Evolutionary conservation across 2,797 vertebrate species (phyloP).

Genomic region (Columba guinea): DNA sequence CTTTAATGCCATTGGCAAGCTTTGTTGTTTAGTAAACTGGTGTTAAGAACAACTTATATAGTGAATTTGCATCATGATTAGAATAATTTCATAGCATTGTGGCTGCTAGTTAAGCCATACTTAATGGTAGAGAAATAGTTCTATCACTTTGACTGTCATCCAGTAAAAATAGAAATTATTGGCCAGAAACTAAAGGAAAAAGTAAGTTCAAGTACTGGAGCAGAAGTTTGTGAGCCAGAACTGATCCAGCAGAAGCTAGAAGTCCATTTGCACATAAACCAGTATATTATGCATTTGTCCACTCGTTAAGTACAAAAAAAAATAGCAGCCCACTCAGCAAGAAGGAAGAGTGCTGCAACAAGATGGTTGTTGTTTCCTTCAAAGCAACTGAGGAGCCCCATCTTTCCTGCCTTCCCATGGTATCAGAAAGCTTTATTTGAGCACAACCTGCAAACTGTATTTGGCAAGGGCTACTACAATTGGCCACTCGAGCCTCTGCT

Average conservation of each 20-base stretch:
- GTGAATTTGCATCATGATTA: background rate
- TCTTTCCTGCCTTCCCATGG: background rate
- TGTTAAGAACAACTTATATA: background rate
- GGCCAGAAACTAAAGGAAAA: slow-evolving; percentile 5
- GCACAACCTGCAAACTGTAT: background rate
- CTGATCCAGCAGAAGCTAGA: slow-evolving; percentile 35
- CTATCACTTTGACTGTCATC: slow-evolving; percentile 5
- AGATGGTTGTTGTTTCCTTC: background rate
- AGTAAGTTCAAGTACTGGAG: slow-evolving; percentile 46
- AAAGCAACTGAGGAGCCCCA: background rate
- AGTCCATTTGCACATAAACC: slow-evolving; percentile 21
- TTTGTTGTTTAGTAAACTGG: background rate
- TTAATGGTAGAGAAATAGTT: background rate
- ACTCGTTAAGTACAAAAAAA: background rate
- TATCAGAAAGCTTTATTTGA: background rate
- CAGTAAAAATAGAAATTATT: slow-evolving; percentile 50
- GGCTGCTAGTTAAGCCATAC: background rate
- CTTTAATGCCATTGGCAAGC: background rate
- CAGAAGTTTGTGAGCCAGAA: slow-evolving; percentile 60
- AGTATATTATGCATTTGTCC: slow-evolving; percentile 25
- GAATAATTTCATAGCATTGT: background rate
- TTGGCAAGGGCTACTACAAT: background rate
- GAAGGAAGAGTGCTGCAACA: background rate
- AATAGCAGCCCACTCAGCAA: background rate
- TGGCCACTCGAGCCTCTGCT: background rate